Percentiles rank a stretch among this genome's conserved stretches.
phyloP scores from a whole-genome alignment of 23 tunicate genomes.

The Oikopleura albicans region DNA sequence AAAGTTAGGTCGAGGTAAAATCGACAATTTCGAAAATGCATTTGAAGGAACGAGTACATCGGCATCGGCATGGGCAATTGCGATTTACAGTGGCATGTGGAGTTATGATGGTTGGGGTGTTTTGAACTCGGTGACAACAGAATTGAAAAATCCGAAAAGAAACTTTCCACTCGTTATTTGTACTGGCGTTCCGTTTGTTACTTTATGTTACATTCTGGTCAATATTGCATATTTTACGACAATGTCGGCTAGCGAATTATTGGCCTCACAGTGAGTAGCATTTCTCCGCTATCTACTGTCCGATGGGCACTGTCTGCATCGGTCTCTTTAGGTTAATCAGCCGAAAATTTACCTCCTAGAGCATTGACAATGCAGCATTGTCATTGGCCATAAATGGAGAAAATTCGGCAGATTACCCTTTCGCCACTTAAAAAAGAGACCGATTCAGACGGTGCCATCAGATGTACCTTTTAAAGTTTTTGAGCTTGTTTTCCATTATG shows the following conservation, averaged over 20 bases:
- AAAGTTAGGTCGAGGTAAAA: no score
- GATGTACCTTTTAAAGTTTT: no score
- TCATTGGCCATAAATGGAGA: no score
- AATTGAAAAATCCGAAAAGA: neutral
- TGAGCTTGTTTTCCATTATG: no score
- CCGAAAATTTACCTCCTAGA: no score
- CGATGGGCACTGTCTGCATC: no score
- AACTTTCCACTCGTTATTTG: conserved; percentile 2
- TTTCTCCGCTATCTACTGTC: no score
- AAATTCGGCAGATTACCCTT: no score
- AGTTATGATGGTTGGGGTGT: neutral
- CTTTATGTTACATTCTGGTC: neutral
- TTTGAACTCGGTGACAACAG: neutral
- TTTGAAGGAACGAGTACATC: neutral
- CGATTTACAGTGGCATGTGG: neutral
- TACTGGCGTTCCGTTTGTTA: neutral
- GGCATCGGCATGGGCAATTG: neutral
- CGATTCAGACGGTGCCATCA: no score
- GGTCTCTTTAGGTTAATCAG: no score
- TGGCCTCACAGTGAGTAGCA: neutral
- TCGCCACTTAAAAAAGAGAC: no score
- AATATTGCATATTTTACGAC: conserved; percentile 9
- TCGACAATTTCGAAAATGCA: neutral
- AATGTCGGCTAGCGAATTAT: neutral
- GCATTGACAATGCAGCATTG: no score